A percentile compares a stretch with the other conserved stretches of the same genome.
phyloP scores from a whole-genome alignment of 2,797 vertebrate genomes.

The Phaenicophaeus curvirostris region DNA sequence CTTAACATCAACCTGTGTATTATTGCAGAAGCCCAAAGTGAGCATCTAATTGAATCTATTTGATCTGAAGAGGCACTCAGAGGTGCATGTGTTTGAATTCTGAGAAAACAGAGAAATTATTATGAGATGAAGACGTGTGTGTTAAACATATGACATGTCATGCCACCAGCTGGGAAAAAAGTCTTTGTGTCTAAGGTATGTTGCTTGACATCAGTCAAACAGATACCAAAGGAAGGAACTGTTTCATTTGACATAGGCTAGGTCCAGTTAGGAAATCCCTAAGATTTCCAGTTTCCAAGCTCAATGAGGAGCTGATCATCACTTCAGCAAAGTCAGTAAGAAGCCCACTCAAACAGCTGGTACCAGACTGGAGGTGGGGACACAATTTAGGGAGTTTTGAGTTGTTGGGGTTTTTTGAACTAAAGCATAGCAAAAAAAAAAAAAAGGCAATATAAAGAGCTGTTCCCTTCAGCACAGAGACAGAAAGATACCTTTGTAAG shows the following conservation, averaged over 20 bases:
- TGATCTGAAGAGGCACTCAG: background rate
- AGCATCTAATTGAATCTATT: background rate
- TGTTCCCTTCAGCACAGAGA: background rate
- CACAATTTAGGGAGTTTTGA: background rate
- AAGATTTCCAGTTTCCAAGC: background rate
- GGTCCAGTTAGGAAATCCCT: background rate
- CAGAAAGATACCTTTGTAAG: background rate
- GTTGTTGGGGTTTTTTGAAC: fast-evolving
- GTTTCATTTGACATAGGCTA: background rate
- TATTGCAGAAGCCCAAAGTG: background rate
- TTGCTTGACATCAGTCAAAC: background rate
- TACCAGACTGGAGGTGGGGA: background rate
- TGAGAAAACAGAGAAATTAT: background rate
- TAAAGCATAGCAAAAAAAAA: background rate
- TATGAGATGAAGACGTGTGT: background rate
- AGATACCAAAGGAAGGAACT: background rate
- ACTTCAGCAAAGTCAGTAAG: background rate
- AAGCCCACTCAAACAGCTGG: background rate
- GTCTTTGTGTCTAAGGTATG: background rate
- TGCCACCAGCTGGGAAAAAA: background rate
- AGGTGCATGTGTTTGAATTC: background rate
- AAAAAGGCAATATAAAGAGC: background rate
- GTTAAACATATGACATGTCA: background rate
- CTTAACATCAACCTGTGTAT: background rate
- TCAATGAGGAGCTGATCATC: background rate